Evolutionary conservation across 2,888 invertebrate species (phyloP).

Genomic region (Drosophila acutilabella): DNA sequence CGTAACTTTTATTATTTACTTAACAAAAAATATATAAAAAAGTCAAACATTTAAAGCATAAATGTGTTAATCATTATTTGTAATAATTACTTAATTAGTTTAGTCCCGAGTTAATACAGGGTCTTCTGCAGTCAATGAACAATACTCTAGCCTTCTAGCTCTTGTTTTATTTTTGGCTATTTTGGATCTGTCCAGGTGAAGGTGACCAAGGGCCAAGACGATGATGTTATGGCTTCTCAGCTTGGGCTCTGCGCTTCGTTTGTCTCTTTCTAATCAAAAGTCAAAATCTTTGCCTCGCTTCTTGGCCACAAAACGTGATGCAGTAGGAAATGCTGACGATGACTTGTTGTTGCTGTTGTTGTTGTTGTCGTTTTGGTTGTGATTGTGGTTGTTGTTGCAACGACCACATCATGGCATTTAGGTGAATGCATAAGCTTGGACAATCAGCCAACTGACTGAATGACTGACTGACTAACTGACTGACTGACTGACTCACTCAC

Average conservation of each 20-base stretch:
- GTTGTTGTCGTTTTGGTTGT: constrained; percentile 6
- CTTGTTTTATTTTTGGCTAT: not conserved
- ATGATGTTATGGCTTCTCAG: constrained; percentile 16
- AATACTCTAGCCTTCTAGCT: not conserved
- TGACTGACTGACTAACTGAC: constrained; percentile 30
- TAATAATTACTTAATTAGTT: too few relatives aligned
- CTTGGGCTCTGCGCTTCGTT: constrained; percentile 16
- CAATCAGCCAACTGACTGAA: constrained; percentile 52
- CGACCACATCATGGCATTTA: constrained; percentile 69
- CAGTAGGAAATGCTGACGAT: constrained; percentile 83
- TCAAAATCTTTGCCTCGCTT: constrained; percentile 73
- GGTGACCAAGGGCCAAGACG: constrained; percentile 65
- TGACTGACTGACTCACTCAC: constrained; percentile 25
- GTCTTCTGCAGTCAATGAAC: not conserved
- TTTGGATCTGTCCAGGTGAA: constrained; percentile 15
- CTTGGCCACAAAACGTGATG: constrained; percentile 82
- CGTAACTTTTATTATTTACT: too few relatives aligned
- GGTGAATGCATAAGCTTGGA: constrained; percentile 67
- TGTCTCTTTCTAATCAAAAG: constrained; percentile 73
- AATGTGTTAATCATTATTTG: too few relatives aligned
- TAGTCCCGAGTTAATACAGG: not conserved
- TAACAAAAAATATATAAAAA: too few relatives aligned
- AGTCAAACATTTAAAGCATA: too few relatives aligned
- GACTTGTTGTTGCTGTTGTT: constrained; percentile 54
- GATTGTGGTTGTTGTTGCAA: constrained; percentile 11